Base-by-base conservation (phyloP, 2,113 vertebrate species). In the Brienomyrus brachyistius region DNA sequence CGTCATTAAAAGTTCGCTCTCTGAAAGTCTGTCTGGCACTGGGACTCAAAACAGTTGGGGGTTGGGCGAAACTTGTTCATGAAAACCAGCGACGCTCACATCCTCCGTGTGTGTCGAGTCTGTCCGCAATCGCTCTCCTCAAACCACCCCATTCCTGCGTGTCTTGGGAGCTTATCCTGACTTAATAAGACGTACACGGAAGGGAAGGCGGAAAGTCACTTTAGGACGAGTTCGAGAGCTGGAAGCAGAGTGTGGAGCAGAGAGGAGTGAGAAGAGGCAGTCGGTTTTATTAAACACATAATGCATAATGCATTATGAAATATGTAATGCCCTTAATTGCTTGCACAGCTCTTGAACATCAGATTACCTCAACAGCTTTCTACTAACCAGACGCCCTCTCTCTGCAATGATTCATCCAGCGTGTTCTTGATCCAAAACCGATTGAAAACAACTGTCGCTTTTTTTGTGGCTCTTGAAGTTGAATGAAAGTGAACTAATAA, bases 1-100 rank as follows among this genome's bases (percentile, higher is more conserved):
- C 92, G 91, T 94, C 93, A 95, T 93, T 93, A 93, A 91, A 94
- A 74, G 43, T 89, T 91, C 93, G 27, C 88, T 92, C 88, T 88
- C 45, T 91, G 91, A 91, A 92, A 93, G 90, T 48, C 0, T 40
- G 48, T 82, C 91, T 84, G 91, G 92, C 92, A 90, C 31, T 51
- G 23, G 35, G 31, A 70, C 88, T 90, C 17, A 91, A 88, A 89
- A 88, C 88, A 89, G 77, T 89, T 9, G 40, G 50, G 77, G 83
- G 70, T 52, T 52, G 88, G 27, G 10, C 1, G 13, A 89, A 90
- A 80, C 89, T n/a, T 89, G 83, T 91, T 62, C 90, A 87, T 35
- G 51, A 21, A 9, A 52, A 27, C 74, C 27, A 11, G 21, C 48
- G 51, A 82, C 77, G 77, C 85, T 62, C 77, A 86, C 90, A 43